A percentile compares a stretch with the other conserved stretches of the same genome.
These are phyloP conservation scores for Halichoerus grypus DNA, from an alignment of 2,113 vertebrate species.

Conservation along the genomic window DNA sequence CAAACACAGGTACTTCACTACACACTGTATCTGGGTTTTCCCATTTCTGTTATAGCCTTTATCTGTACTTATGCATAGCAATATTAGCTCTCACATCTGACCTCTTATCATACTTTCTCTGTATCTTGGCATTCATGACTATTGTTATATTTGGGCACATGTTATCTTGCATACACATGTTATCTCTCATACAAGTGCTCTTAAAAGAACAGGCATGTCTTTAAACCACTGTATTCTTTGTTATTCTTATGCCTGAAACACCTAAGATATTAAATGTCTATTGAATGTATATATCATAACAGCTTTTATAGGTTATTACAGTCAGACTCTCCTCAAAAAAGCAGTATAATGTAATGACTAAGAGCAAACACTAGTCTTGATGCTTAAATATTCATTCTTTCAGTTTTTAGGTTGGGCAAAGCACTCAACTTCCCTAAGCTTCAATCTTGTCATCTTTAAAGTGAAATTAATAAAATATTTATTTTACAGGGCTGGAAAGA, in stretches of 20 bases:
- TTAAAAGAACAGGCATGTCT: not conserved
- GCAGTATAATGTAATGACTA: not conserved
- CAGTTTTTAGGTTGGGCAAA: not conserved
- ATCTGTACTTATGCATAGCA: not conserved
- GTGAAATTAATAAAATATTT: not conserved
- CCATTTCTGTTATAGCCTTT: not conserved
- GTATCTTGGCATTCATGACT: not conserved
- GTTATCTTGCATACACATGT: not conserved
- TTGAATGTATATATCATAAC: not conserved
- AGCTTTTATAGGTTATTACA: not conserved
- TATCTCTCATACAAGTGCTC: not conserved
- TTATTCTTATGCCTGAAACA: not conserved
- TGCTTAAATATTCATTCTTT: slow-evolving; percentile 20
- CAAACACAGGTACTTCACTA: not conserved
- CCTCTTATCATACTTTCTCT: not conserved
- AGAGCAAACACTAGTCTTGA: not conserved
- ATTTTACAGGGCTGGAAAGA: not conserved
- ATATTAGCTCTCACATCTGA: not conserved
- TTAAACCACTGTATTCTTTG: slow-evolving; percentile 11
- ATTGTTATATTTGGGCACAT: not conserved
- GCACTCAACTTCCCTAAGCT: not conserved
- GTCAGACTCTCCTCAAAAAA: not conserved
- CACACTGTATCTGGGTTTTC: not conserved
- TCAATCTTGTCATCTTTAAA: not conserved
- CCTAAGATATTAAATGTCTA: not conserved